A percentile compares a stretch with the other conserved stretches of the same genome.
Conservation (phyloP, 2,888 invertebrate species). For the Bimastos eiseni region DNA sequence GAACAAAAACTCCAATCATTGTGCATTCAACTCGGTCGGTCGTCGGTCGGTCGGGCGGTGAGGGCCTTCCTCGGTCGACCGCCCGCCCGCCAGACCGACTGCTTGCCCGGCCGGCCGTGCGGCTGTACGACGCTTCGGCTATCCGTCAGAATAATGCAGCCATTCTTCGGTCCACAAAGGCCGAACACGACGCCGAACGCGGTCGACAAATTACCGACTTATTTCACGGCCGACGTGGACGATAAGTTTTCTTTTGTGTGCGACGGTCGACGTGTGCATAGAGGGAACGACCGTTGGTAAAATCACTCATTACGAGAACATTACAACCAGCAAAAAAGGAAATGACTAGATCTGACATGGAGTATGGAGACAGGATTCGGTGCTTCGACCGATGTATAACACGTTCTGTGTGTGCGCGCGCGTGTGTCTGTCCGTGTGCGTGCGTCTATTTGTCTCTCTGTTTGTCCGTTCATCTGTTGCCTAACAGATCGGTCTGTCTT, state of each 20-base stretch:
- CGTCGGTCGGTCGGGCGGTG: not conserved
- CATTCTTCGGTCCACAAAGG: not conserved
- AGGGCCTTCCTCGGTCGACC: not conserved
- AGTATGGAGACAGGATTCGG: not conserved
- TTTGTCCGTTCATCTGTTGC: not conserved
- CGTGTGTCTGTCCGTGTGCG: not conserved
- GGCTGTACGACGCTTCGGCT: not conserved
- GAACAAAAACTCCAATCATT: constrained; percentile 13
- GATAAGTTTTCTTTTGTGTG: not conserved
- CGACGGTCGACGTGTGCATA: not conserved
- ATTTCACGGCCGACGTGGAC: not conserved
- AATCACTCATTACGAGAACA: constrained; percentile 7
- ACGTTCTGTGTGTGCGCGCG: not conserved
- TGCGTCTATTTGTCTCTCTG: not conserved
- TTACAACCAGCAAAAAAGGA: not conserved
- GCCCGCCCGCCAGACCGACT: not conserved
- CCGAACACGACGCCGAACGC: not conserved
- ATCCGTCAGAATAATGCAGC: constrained; percentile 5
- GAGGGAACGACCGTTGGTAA: not conserved
- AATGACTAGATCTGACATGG: constrained; percentile 1
- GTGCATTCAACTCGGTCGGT: not conserved
- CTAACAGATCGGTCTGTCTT: not conserved
- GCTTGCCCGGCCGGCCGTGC: not conserved
- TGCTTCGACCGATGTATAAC: not conserved
- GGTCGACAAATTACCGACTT: constrained; percentile 13